These are phyloP conservation scores for Cyprinodon variegatus DNA, from an alignment of 2,113 vertebrate genomes.

Conservation along the genomic window DNA sequence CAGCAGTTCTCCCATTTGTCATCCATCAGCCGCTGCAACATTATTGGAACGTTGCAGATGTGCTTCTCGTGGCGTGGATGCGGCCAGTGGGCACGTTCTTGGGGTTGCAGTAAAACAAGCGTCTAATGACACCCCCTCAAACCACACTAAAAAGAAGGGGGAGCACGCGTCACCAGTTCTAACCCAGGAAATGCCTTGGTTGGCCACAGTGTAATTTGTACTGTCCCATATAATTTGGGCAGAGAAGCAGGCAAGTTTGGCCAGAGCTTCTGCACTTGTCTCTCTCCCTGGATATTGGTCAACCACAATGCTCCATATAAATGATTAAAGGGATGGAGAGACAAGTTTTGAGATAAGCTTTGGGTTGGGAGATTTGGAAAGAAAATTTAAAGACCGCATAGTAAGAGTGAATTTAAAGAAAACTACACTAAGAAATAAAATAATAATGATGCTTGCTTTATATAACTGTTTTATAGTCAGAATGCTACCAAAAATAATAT, in stretches of 20 bases:
- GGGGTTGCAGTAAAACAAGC: conserved; percentile 82
- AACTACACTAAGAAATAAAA: not conserved
- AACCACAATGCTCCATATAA: conserved; percentile 69
- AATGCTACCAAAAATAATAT: too few species aligned
- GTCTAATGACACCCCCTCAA: conserved; percentile 79
- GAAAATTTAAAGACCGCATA: conserved; percentile 21
- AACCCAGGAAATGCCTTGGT: conserved; percentile 86
- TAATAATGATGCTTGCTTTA: too few species aligned
- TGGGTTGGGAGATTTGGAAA: conserved; percentile 13
- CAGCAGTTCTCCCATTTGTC: conserved; percentile 63
- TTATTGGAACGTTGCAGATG: conserved; percentile 69
- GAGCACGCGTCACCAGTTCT: conserved; percentile 72
- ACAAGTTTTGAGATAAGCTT: conserved; percentile 41
- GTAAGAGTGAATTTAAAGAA: conserved; percentile 32
- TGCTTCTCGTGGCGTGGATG: conserved; percentile 74
- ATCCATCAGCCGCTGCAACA: conserved; percentile 57
- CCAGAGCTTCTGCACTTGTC: conserved; percentile 80
- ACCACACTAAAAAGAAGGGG: conserved; percentile 72
- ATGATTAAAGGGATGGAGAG: conserved; percentile 43
- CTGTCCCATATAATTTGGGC: conserved; percentile 85
- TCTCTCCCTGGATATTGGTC: conserved; percentile 79
- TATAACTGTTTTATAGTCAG: too few species aligned
- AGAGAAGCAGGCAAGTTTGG: conserved; percentile 73
- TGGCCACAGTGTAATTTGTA: conserved; percentile 86
- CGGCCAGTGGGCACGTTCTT: conserved; percentile 78